Conservation (phyloP, 2,113 vertebrate species). For the Brachyhypopomus occidentalis region DNA sequence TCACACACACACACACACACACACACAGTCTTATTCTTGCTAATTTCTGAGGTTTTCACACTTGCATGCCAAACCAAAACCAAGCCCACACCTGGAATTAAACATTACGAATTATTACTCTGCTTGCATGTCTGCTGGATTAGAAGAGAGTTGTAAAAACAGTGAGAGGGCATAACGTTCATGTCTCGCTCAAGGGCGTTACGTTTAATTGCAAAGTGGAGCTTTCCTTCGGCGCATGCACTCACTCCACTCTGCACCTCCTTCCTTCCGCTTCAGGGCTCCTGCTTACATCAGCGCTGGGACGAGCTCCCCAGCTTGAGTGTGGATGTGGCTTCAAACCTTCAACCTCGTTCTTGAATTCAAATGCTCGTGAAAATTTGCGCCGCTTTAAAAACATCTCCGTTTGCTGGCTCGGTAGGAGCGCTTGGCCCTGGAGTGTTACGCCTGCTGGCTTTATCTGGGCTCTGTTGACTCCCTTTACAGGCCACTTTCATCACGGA, state of each 20-base stretch:
- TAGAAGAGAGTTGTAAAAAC: not conserved
- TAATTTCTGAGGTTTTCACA: too few species aligned
- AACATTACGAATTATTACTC: not conserved
- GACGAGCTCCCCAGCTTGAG: not conserved
- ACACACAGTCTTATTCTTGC: not conserved
- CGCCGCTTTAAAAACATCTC: not conserved
- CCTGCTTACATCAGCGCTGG: constrained; percentile 9
- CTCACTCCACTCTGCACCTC: not conserved
- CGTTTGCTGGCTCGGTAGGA: constrained; percentile 6
- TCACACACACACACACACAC: not conserved
- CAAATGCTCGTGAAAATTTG: not conserved
- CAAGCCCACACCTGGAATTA: too few species aligned
- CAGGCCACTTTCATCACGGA: constrained; percentile 61
- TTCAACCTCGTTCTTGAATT: constrained; percentile 22
- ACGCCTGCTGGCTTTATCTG: constrained; percentile 53
- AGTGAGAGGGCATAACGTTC: not conserved
- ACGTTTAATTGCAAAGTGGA: not conserved
- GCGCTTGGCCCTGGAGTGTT: not conserved
- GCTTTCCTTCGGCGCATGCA: not conserved
- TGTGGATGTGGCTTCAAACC: constrained; percentile 21
- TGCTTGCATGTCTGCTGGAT: not conserved
- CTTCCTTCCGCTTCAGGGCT: constrained; percentile 6
- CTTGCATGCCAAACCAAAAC: too few species aligned
- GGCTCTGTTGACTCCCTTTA: constrained; percentile 56
- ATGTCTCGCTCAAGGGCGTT: not conserved